These are phyloP conservation scores for Crematogaster levior DNA, from an alignment of 2,888 invertebrate species.

Conservation along the genomic window DNA sequence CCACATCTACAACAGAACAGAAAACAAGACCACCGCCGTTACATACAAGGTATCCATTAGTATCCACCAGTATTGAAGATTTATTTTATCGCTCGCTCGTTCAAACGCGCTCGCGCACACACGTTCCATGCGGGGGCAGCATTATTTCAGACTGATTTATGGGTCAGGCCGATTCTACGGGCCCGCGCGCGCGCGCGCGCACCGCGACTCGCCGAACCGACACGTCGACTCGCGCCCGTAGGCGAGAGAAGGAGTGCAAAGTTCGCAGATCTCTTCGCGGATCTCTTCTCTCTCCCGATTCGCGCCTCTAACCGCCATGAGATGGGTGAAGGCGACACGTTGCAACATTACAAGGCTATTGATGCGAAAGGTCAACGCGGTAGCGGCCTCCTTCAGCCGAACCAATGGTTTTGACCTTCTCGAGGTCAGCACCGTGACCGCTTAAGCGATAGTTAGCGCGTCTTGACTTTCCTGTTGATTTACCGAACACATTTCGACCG, in stretches of 20 bases:
- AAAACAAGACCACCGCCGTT: constrained; percentile 86
- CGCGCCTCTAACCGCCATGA: constrained; percentile 13
- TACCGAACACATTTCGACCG: neutral
- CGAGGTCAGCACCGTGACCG: constrained; percentile 34
- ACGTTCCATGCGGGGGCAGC: constrained; percentile 76
- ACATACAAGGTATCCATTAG: constrained; percentile 85
- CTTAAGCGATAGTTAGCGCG: constrained; percentile 28
- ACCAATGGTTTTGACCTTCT: constrained; percentile 52
- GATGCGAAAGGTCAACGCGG: constrained; percentile 66
- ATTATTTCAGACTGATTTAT: constrained; percentile 82
- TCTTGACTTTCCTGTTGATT: constrained; percentile 4
- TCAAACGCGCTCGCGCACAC: constrained; percentile 70
- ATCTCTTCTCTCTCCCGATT: constrained; percentile 47
- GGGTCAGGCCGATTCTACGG: constrained; percentile 71
- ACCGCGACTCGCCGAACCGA: constrained; percentile 18
- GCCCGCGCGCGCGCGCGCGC: constrained; percentile 1
- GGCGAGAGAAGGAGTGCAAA: constrained; percentile 58
- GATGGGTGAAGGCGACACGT: constrained; percentile 67
- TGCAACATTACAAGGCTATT: constrained; percentile 67
- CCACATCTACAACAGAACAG: constrained; percentile 86
- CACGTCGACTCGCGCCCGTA: constrained; percentile 40
- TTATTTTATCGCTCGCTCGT: constrained; percentile 80
- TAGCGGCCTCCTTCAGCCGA: constrained; percentile 57
- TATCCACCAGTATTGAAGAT: constrained; percentile 82
- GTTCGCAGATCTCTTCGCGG: constrained; percentile 59